Evolutionary conservation across 92 coral and sea anemone genomes (phyloP).

Genomic region (Hydrozoanthus gracilis): DNA sequence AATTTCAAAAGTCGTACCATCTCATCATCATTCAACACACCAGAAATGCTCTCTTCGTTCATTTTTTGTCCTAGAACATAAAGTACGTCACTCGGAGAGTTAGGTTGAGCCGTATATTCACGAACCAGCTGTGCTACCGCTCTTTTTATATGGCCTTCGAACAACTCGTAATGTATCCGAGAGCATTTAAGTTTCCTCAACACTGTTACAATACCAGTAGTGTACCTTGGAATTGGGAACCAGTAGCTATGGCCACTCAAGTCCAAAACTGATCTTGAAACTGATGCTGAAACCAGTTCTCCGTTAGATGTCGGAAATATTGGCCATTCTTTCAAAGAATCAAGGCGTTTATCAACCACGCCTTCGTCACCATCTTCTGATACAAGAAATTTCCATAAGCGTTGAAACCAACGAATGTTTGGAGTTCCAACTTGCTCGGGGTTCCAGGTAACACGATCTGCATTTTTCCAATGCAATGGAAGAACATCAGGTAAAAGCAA

Average conservation of each 20-base stretch:
- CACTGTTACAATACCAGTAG: constrained; percentile 4
- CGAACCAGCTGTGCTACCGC: constrained; percentile 33
- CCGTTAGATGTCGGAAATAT: constrained; percentile 6
- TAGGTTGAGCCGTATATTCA: constrained; percentile 53
- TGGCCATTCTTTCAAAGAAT: constrained; percentile 32
- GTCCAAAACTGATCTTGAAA: constrained; percentile 14
- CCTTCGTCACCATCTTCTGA: not conserved
- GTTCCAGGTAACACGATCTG: constrained; percentile 3
- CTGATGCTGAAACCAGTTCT: not conserved
- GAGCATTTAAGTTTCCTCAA: constrained; percentile 18
- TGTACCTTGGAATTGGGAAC: constrained; percentile 13
- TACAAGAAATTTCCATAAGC: constrained; percentile 46
- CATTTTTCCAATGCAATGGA: constrained; percentile 19
- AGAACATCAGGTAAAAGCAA: constrained; percentile 32
- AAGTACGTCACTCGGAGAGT: constrained; percentile 54
- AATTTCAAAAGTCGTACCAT: constrained; percentile 49
- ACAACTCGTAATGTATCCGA: constrained; percentile 13
- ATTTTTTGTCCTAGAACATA: constrained; percentile 45
- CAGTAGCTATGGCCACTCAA: constrained; percentile 19
- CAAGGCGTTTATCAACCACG: not conserved
- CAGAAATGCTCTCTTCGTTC: constrained; percentile 24
- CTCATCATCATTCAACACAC: constrained; percentile 25
- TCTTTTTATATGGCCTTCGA: not conserved
- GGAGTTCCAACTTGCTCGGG: constrained; percentile 7
- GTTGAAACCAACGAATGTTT: not conserved